phyloP scores from a whole-genome alignment of 2,888 invertebrate genomes.

The Zhengitettix transpicula region DNA sequence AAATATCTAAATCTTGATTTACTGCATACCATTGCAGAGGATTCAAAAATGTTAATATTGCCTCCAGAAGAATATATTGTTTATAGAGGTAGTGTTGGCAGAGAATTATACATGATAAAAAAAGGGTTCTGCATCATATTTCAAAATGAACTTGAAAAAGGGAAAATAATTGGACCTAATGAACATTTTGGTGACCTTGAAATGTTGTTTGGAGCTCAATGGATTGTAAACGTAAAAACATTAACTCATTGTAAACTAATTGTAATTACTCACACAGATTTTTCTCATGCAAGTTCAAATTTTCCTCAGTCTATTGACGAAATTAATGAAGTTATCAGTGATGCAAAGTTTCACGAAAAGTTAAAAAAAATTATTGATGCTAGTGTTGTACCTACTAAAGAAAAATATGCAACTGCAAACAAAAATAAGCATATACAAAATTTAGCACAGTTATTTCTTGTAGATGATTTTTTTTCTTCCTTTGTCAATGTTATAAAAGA shows the following conservation, averaged over 20 bases:
- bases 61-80: not conserved
- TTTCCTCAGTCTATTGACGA: not conserved
- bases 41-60: not conserved
- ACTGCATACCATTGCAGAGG: not conserved
- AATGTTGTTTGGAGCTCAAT: not conserved
- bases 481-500: too few relatives aligned
- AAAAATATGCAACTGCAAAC: too few relatives aligned
- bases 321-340: too few relatives aligned
- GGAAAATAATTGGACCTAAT: not conserved
- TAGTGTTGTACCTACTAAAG: too few relatives aligned
- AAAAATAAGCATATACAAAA: too few relatives aligned
- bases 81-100: not conserved
- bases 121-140: conserved; percentile 16
- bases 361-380: too few relatives aligned
- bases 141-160: not conserved
- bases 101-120: conserved; percentile 18
- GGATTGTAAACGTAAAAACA: not conserved
- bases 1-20: conserved; percentile 21
- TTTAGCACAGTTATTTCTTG: too few relatives aligned
- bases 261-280: not conserved
- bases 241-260: not conserved
- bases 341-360: too few relatives aligned
- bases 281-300: not conserved
- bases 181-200: conserved; percentile 12
- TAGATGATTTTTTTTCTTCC: too few relatives aligned